Percentiles rank a stretch among this genome's conserved stretches.
Evolutionary conservation across 2,888 invertebrate species (phyloP).

Genomic region (Bruchidius siliquastri): DNA sequence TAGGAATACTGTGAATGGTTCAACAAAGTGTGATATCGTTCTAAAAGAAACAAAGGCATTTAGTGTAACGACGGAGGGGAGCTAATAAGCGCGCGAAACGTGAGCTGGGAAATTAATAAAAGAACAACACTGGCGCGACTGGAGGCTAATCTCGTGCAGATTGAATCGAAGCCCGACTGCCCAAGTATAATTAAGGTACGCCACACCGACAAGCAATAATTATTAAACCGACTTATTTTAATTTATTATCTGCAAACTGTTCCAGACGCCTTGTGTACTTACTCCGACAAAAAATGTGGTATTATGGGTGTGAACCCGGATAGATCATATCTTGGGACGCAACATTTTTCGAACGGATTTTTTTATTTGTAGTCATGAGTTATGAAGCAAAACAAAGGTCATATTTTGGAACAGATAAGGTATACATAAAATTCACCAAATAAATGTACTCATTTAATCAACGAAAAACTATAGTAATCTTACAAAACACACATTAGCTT

Average conservation of each 20-base stretch:
- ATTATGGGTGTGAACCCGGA: background rate
- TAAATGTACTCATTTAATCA: too few species aligned
- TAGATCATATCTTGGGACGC: background rate
- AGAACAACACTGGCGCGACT: background rate
- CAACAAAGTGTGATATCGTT: background rate
- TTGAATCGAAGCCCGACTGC: constrained; percentile 10
- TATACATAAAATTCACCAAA: too few species aligned
- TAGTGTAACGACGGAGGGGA: background rate
- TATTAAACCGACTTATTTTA: constrained; percentile 27
- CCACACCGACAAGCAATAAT: constrained; percentile 14
- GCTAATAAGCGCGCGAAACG: constrained; percentile 2
- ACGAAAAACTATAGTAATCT: too few species aligned
- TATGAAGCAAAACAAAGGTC: too few species aligned
- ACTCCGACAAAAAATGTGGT: background rate
- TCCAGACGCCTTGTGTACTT: background rate
- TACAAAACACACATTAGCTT: too few species aligned
- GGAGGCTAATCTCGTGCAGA: constrained; percentile 3
- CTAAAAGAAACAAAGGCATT: background rate
- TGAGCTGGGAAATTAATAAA: constrained; percentile 1
- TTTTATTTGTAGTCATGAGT: too few species aligned
- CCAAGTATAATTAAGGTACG: constrained; percentile 17
- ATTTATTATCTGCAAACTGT: constrained; percentile 19
- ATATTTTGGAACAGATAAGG: too few species aligned
- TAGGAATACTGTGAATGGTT: background rate
- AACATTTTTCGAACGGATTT: too few species aligned